Conservation (phyloP, 1,140 invertebrate species). For the Eulimnadia texana region DNA sequence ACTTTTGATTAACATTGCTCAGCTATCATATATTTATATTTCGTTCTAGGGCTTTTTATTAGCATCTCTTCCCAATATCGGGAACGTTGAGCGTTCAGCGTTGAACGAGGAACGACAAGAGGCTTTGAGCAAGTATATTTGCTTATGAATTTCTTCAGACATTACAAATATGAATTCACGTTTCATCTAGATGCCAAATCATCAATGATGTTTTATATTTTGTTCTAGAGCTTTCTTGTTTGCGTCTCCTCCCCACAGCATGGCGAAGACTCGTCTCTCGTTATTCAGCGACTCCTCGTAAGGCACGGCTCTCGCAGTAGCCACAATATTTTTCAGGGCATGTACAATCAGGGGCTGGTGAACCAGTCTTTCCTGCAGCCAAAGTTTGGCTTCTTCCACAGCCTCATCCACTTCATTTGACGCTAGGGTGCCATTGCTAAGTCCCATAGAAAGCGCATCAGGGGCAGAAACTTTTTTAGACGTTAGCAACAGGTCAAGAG, state of each 20-base stretch:
- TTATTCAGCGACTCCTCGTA: constrained; percentile 24
- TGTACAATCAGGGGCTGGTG: constrained; percentile 25
- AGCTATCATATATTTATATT: too few species aligned
- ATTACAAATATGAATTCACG: too few species aligned
- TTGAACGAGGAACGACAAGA: too few species aligned
- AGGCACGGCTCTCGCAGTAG: constrained; percentile 19
- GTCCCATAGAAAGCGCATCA: constrained; percentile 30
- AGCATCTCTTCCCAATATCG: too few species aligned
- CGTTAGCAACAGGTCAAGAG: constrained; percentile 34
- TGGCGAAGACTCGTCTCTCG: constrained; percentile 32
- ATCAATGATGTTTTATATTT: constrained; percentile 28
- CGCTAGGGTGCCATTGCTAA: constrained; percentile 26
- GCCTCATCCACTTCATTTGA: constrained; percentile 17
- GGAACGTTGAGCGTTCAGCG: too few species aligned
- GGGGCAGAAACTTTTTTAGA: constrained; percentile 27
- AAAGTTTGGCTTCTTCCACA: constrained; percentile 25
- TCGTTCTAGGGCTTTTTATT: too few species aligned
- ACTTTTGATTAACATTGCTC: too few species aligned
- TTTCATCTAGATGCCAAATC: too few species aligned
- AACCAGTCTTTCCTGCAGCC: constrained; percentile 27
- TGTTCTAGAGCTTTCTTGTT: constrained; percentile 28
- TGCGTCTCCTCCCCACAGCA: constrained; percentile 33
- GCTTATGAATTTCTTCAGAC: too few species aligned
- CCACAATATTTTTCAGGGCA: constrained; percentile 32
- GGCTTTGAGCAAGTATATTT: too few species aligned